Percentiles rank a stretch among this genome's conserved stretches.
These are phyloP conservation scores for Tanaodytes sp. DNA, from an alignment of 2,888 invertebrate species.

Conservation along the genomic window DNA sequence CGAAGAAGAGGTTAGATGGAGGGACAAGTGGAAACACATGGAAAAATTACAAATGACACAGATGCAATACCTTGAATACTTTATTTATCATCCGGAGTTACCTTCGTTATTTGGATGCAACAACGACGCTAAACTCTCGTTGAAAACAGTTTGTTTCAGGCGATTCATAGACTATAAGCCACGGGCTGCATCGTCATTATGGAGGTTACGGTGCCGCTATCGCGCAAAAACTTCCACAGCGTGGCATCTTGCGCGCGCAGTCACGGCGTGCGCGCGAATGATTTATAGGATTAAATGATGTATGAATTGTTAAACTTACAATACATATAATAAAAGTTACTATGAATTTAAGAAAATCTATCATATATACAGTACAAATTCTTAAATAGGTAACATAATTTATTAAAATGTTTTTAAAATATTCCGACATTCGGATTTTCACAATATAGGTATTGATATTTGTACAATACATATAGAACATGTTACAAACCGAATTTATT, in stretches of 20 bases:
- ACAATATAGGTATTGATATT: background rate
- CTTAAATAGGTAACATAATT: background rate
- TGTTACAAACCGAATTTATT: no score
- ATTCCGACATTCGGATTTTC: background rate
- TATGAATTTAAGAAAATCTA: background rate
- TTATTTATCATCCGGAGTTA: background rate
- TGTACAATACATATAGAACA: background rate
- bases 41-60: no score
- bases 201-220: background rate
- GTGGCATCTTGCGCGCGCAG: background rate
- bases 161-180: background rate
- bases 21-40: no score
- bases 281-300: background rate
- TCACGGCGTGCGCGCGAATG: background rate
- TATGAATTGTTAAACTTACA: background rate
- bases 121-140: background rate
- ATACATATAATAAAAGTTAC: background rate
- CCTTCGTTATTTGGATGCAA: slow-evolving; percentile 2
- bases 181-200: background rate
- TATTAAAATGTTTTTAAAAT: background rate
- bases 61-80: background rate
- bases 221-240: background rate
- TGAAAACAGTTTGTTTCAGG: background rate
- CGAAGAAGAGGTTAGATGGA: no score
- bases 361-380: background rate